These are phyloP conservation scores for Elysia chlorotica DNA, from an alignment of 1,140 invertebrate genomes.

Conservation along the genomic window DNA sequence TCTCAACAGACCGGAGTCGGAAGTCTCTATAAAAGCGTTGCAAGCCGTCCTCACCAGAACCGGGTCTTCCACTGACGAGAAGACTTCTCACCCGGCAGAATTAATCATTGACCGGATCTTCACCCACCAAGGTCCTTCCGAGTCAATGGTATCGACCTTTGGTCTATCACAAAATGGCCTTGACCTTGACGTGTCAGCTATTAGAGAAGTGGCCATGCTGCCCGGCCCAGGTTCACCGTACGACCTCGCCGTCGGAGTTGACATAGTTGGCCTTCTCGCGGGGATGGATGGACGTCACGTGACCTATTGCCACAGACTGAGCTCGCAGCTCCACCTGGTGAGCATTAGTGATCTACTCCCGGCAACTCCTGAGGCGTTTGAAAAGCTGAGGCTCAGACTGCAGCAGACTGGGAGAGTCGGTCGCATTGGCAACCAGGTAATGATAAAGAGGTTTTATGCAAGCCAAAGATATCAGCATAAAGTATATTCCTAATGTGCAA, in stretches of 20 bases:
- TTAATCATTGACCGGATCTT: conserved; percentile 40
- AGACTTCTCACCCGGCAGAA: conserved; percentile 28
- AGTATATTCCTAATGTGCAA: no score
- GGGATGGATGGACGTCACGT: conserved; percentile 37
- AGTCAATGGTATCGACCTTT: conserved; percentile 7
- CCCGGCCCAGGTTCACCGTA: conserved; percentile 6
- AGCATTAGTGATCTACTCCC: conserved; percentile 36
- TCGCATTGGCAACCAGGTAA: conserved; percentile 39
- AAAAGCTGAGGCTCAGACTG: conserved; percentile 31
- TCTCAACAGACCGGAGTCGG: conserved; percentile 27
- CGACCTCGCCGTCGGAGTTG: neutral
- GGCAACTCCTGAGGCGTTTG: conserved; percentile 28
- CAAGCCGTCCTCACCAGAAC: conserved; percentile 31
- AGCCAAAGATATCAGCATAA: no score
- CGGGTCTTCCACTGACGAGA: conserved; percentile 15
- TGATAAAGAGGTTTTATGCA: no score
- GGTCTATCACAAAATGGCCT: conserved; percentile 26
- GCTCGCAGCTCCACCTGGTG: conserved; percentile 28
- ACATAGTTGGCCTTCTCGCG: conserved; percentile 15
- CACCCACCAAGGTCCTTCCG: conserved; percentile 24
- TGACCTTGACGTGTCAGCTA: conserved; percentile 28
- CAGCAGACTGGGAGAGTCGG: conserved; percentile 37
- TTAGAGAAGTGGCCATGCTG: conserved; percentile 21
- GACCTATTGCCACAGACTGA: conserved; percentile 33
- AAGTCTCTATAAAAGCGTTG: conserved; percentile 25